Conservation (phyloP, 2,888 invertebrate species). For the Punctoribates punctum region DNA sequence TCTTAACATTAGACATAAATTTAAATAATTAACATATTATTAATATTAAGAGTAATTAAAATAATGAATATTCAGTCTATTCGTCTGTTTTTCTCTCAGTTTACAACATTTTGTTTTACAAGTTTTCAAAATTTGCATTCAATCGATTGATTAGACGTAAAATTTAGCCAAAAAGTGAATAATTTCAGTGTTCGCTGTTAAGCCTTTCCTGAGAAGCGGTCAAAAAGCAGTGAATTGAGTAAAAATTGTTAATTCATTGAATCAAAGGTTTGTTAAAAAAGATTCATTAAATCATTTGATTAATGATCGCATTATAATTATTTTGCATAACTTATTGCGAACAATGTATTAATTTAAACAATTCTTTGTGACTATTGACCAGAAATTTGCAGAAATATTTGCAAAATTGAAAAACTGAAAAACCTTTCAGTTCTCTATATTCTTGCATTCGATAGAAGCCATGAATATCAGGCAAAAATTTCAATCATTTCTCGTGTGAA, state of each 20-base stretch:
- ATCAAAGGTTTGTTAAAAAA: not conserved
- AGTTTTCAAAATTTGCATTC: too few relatives aligned
- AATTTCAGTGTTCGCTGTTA: not conserved
- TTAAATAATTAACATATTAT: too few relatives aligned
- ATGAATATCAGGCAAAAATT: too few relatives aligned
- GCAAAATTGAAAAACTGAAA: not conserved
- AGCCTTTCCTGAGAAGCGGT: not conserved
- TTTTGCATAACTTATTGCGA: not conserved
- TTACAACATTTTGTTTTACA: not conserved
- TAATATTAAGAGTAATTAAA: too few relatives aligned
- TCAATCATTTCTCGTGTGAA: too few relatives aligned
- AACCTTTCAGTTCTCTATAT: not conserved
- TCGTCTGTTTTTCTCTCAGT: too few relatives aligned
- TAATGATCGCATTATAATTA: not conserved
- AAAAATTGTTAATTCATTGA: not conserved
- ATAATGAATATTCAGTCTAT: too few relatives aligned
- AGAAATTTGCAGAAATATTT: not conserved
- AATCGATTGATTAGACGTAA: not conserved
- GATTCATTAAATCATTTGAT: conserved; percentile 4
- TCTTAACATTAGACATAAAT: too few relatives aligned
- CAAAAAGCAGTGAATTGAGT: not conserved
- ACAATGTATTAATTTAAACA: not conserved
- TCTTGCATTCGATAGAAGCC: too few relatives aligned
- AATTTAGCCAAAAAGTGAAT: not conserved
- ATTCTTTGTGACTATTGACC: not conserved